Evolutionary conservation across 1,140 invertebrate genomes (phyloP).

Genomic region (Sweltsa coloradensis): DNA sequence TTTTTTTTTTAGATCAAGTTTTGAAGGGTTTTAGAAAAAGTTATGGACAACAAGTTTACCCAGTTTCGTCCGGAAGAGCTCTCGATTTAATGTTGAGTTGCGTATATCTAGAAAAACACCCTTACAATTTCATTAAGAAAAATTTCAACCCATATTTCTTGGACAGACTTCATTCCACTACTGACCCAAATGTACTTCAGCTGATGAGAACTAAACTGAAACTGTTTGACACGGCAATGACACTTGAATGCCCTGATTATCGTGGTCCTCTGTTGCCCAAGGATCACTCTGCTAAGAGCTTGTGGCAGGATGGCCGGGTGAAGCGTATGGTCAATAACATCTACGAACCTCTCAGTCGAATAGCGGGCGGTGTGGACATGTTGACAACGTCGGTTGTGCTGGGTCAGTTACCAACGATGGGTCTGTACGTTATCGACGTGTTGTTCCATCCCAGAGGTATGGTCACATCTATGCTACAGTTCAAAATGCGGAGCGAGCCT

Average conservation of each 20-base stretch:
- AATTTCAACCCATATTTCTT: conserved; percentile 51
- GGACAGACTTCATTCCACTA: conserved; percentile 36
- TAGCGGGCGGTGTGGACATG: conserved; percentile 10
- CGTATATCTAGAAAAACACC: conserved; percentile 49
- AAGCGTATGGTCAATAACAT: conserved; percentile 37
- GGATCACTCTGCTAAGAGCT: conserved; percentile 33
- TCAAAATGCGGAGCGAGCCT: conserved; percentile 28
- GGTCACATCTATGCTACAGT: conserved; percentile 28
- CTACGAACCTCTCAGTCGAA: conserved; percentile 28
- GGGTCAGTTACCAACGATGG: conserved; percentile 38
- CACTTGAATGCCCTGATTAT: conserved; percentile 45
- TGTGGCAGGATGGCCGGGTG: conserved; percentile 39
- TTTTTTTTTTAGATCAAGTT: too few relatives aligned
- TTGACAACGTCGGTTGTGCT: conserved; percentile 27
- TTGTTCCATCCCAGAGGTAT: conserved; percentile 37
- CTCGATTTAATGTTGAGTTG: conserved; percentile 49
- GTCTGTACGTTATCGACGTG: conserved; percentile 48
- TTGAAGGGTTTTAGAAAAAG: conserved; percentile 42
- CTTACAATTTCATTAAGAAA: conserved; percentile 44
- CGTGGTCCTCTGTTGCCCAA: conserved; percentile 42
- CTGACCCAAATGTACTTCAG: conserved; percentile 20
- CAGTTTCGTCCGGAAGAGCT: conserved; percentile 44
- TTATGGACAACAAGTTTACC: conserved; percentile 42
- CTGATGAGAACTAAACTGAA: conserved; percentile 37
- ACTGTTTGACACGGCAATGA: conserved; percentile 49